Conservation (phyloP, 2,113 vertebrate genomes). For the Terrapene triunguis region DNA sequence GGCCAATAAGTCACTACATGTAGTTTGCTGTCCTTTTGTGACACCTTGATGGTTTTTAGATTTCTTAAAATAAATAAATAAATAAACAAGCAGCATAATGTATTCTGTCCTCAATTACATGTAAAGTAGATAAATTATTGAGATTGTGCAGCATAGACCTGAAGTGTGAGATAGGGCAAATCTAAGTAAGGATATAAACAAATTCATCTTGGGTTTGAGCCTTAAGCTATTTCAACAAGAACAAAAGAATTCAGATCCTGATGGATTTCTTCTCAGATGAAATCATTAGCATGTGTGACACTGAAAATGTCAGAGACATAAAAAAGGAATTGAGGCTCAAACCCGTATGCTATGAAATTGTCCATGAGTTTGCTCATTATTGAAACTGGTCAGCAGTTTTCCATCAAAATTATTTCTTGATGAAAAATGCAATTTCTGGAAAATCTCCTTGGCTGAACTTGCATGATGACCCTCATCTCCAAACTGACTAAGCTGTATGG, state of each 20-base stretch:
- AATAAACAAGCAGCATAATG: neutral
- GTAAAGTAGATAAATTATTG: neutral
- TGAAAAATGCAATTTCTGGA: neutral
- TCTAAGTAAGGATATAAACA: neutral
- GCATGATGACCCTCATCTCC: neutral
- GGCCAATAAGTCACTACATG: slow-evolving; percentile 71
- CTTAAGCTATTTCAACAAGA: neutral
- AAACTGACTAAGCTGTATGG: neutral
- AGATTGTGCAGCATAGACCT: neutral
- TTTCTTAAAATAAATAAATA: neutral
- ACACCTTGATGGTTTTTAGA: slow-evolving; percentile 37
- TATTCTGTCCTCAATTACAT: neutral
- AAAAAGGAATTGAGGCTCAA: neutral
- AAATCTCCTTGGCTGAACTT: neutral
- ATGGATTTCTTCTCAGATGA: neutral
- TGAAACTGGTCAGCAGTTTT: neutral
- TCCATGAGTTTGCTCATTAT: neutral
- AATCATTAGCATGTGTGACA: neutral
- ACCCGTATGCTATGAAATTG: neutral
- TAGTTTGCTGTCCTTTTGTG: slow-evolving; percentile 41
- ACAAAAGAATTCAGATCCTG: neutral
- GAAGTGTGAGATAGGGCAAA: neutral
- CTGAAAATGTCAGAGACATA: neutral
- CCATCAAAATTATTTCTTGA: neutral
- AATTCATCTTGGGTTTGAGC: neutral